Evolutionary conservation across 23 tunicate genomes (phyloP), one percentile per base, ranked within the genome.

Genomic region (Diplosoma virens): DNA sequence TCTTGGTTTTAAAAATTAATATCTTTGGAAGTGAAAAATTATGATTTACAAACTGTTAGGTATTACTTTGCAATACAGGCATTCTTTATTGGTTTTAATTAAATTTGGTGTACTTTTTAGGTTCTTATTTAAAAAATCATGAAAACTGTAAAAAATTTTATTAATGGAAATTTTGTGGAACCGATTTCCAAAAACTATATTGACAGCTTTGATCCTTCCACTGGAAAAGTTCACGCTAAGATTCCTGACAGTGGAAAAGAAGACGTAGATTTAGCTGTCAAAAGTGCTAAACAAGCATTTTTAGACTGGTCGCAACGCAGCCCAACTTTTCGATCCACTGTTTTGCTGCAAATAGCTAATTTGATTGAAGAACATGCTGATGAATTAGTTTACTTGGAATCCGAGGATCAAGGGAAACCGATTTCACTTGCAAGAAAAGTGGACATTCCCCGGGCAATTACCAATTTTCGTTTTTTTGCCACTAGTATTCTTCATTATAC

Each of bases 341-440:
- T 85, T 18, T 68, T 93, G 87, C 59, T 76, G 7, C 82, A 85
- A 71, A 86, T 93, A 55, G 98, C 98, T 34, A 93, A 93, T 61
- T 3, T 85, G 1, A 47, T 93, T 14, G 92, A 85, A 64, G 47
- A 81, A 41, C 78, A 77, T 17, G 30, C 82, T 21, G 87, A 81
- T 18, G 87, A 85, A 52, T 75, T 90, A 47, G 93, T 84, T 45
- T n/a, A 59, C 18, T 29, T 81, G 21, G 98, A 93, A 81, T 82
- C 98, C 0, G 58, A 63, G 47, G 98, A 93, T 66, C 98, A 86
- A 79, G 98, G 98, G 35, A 93, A 93, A 37, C 83, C 98, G n/a
- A 74, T 93, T 16, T 58, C 78, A 5, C 37, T 81, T n/a, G 98
- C 98, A 2, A 85, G 47, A 33, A 66, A 22, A 1, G 46, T 93